These are phyloP conservation scores for Daboia siamensis DNA, from an alignment of 2,113 vertebrate species.

Conservation along the genomic window DNA sequence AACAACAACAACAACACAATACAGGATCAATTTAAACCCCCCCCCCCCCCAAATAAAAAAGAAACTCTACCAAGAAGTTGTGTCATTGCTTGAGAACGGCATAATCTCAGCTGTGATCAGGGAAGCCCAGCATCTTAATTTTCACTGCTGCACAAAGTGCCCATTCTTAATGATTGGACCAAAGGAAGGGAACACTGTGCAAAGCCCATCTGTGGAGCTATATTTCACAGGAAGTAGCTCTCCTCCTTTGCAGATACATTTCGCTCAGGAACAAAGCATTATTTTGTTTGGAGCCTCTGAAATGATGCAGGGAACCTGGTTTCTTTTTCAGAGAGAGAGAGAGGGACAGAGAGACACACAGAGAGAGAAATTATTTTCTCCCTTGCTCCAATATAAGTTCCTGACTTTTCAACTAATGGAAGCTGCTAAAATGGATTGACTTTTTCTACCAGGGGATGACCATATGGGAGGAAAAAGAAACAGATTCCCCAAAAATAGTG, in stretches of 20 bases:
- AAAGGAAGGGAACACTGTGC: conserved; percentile 49
- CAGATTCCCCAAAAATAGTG: neutral
- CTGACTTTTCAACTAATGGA: conserved; percentile 38
- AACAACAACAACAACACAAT: conserved; percentile 16
- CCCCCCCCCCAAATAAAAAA: conserved; percentile 41
- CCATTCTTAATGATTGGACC: conserved; percentile 68
- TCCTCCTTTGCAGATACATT: conserved; percentile 72
- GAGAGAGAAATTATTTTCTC: conserved; percentile 32
- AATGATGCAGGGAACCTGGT: conserved; percentile 67
- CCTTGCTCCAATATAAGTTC: conserved; percentile 28
- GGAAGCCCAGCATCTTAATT: conserved; percentile 53
- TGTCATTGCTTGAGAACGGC: conserved; percentile 42
- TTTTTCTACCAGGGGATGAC: conserved; percentile 12
- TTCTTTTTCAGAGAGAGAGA: conserved; percentile 31
- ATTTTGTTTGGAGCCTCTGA: conserved; percentile 65
- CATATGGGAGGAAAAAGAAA: neutral
- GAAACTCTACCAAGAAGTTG: conserved; percentile 56
- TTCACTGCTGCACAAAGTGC: conserved; percentile 71
- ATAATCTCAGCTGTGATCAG: conserved; percentile 50
- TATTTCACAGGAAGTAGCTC: conserved; percentile 70
- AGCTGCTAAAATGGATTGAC: conserved; percentile 21
- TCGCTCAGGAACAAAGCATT: conserved; percentile 71
- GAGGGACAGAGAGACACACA: conserved; percentile 47
- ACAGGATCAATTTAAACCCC: neutral
- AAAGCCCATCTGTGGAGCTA: conserved; percentile 65